Conservation (phyloP, 1,140 invertebrate genomes). For the Ridgeia piscesae region DNA sequence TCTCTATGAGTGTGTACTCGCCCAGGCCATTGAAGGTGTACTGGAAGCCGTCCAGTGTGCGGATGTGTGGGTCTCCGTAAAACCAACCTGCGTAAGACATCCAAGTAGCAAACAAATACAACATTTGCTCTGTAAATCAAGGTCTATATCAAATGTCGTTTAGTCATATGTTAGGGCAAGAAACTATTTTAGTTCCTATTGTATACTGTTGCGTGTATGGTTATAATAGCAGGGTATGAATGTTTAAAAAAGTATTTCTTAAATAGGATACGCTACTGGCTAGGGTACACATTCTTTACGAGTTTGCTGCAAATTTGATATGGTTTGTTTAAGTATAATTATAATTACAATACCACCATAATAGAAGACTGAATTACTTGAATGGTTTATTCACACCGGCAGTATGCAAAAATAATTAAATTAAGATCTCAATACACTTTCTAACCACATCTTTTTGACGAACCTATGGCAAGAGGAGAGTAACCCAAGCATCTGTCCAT, state of each 20-base stretch:
- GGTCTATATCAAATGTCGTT: background rate
- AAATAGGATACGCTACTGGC: no score
- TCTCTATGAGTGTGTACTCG: constrained; percentile 25
- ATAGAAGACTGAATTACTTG: background rate
- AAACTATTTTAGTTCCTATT: no score
- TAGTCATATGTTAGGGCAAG: no score
- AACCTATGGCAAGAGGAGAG: background rate
- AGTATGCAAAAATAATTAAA: background rate
- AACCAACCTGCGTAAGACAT: constrained; percentile 7
- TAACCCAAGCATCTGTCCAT: background rate
- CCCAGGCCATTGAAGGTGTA: constrained; percentile 31
- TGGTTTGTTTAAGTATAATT: no score
- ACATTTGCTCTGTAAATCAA: background rate
- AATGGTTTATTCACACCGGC: no score
- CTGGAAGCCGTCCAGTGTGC: constrained; percentile 24
- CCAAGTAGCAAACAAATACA: background rate
- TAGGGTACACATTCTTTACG: no score
- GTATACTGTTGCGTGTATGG: no score
- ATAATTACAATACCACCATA: background rate
- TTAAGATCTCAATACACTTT: background rate
- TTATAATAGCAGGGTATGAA: no score
- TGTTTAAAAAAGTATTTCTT: no score
- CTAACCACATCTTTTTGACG: background rate
- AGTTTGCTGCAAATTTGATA: no score
- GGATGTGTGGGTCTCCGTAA: constrained; percentile 29